phyloP scores from a whole-genome alignment of 2,888 invertebrate species.

The Clitarchus hookeri region DNA sequence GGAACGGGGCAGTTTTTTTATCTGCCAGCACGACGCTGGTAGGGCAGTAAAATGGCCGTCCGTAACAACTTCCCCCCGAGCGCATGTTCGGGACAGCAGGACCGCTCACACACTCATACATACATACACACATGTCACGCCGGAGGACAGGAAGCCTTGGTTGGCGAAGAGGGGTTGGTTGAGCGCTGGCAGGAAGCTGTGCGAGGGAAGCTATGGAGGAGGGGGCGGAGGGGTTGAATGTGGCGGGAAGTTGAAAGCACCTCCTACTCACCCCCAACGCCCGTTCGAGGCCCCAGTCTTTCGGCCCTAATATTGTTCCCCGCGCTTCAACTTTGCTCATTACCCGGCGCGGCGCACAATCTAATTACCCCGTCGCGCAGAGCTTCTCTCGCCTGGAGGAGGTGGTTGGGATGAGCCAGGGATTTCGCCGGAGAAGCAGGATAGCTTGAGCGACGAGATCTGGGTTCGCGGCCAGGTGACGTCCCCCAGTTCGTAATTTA shows the following conservation, averaged over 20 bases:
- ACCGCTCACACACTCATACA: too few species aligned
- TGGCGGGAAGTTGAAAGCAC: neutral
- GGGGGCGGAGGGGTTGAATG: neutral
- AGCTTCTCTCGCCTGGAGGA: neutral
- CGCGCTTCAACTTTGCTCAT: conserved; percentile 14
- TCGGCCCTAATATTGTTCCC: conserved; percentile 14
- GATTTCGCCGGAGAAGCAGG: too few species aligned
- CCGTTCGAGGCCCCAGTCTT: neutral
- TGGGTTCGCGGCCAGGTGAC: too few species aligned
- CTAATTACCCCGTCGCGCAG: neutral
- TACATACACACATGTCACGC: neutral
- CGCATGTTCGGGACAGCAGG: too few species aligned
- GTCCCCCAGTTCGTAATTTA: too few species aligned
- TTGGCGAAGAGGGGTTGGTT: neutral
- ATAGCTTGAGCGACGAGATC: too few species aligned
- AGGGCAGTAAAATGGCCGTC: too few species aligned
- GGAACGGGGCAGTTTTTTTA: too few species aligned
- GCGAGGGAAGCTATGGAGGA: neutral
- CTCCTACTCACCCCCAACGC: neutral
- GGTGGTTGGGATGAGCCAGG: neutral
- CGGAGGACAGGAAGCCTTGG: too few species aligned
- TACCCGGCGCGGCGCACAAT: conserved; percentile 2
- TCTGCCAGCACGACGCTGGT: too few species aligned
- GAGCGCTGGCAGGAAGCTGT: neutral
- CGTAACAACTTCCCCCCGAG: too few species aligned